A percentile compares a stretch with the other conserved stretches of the same genome.
phyloP scores from a whole-genome alignment of 2,113 vertebrate species.

The Dendropsophus ebraccatus region DNA sequence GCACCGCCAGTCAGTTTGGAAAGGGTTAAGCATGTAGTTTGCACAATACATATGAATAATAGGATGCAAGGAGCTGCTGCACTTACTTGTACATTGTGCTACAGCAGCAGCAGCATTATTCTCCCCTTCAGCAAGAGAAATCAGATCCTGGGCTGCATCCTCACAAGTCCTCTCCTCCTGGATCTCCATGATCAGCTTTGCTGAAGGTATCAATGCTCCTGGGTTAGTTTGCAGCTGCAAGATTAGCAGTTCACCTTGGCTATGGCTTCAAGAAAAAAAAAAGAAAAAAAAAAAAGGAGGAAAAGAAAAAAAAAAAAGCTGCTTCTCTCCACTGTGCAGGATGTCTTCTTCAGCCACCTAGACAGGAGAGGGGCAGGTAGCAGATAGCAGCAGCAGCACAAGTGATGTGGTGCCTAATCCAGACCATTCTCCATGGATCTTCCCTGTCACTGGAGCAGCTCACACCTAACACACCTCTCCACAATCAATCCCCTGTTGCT shows the following conservation, averaged over 20 bases:
- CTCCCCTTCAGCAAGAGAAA: slow-evolving; percentile 67
- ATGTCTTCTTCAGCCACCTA: slow-evolving; percentile 59
- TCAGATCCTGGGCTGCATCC: slow-evolving; percentile 73
- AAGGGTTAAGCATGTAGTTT: background rate
- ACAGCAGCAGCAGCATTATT: slow-evolving; percentile 64
- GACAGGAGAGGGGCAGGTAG: slow-evolving; percentile 59
- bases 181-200: slow-evolving; percentile 77
- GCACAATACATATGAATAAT: background rate
- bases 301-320: slow-evolving; percentile 50
- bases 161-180: slow-evolving; percentile 73
- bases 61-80: background rate
- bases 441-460: slow-evolving; percentile 58
- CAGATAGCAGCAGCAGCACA: slow-evolving; percentile 67
- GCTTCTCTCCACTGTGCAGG: slow-evolving; percentile 63
- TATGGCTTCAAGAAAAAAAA: slow-evolving; percentile 62
- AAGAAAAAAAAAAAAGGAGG: too few relatives aligned
- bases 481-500: slow-evolving; percentile 54
- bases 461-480: slow-evolving; percentile 8
- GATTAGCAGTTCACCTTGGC: slow-evolving; percentile 55
- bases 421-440: slow-evolving; percentile 66
- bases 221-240: slow-evolving; percentile 62
- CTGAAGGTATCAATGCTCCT: slow-evolving; percentile 63
- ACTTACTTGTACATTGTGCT: slow-evolving; percentile 76
- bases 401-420: slow-evolving; percentile 67
- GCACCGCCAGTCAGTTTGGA: background rate